These are phyloP conservation scores for Acrossocheilus wenchowensis DNA, from an alignment of 2,797 vertebrate genomes.

Conservation along the genomic window DNA sequence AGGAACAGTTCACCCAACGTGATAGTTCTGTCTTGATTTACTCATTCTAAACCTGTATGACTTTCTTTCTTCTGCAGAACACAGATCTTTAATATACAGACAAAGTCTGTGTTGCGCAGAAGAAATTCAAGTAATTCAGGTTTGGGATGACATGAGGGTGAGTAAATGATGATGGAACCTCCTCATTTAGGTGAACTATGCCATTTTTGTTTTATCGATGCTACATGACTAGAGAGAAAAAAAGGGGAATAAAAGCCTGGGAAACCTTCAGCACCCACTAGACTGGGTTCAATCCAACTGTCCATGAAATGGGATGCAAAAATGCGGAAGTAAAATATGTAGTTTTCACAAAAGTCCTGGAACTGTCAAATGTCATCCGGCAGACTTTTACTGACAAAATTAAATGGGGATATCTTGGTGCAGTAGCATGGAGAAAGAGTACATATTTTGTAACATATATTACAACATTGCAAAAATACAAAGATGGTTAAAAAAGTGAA, in stretches of 20 bases:
- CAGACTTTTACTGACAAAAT: too few relatives aligned
- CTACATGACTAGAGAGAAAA: too few relatives aligned
- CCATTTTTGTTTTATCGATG: too few relatives aligned
- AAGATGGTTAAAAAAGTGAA: background rate
- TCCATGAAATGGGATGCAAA: too few relatives aligned
- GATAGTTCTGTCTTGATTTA: background rate
- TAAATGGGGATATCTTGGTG: too few relatives aligned
- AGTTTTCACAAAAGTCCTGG: too few relatives aligned
- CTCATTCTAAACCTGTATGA: background rate
- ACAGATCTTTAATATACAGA: background rate
- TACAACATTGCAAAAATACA: background rate
- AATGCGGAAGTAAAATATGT: too few relatives aligned
- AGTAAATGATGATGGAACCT: background rate
- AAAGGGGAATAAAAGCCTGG: too few relatives aligned
- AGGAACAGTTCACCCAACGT: background rate
- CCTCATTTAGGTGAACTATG: background rate
- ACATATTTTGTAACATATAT: background rate
- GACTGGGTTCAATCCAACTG: too few relatives aligned
- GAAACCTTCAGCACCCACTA: too few relatives aligned
- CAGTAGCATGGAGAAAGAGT: background rate
- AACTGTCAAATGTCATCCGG: too few relatives aligned
- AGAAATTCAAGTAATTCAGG: background rate
- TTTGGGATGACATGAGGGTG: background rate
- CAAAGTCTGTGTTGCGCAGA: background rate
- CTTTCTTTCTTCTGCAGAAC: background rate